Evolutionary conservation across 2,888 invertebrate genomes (phyloP).

Genomic region (Aphodius sticticus): DNA sequence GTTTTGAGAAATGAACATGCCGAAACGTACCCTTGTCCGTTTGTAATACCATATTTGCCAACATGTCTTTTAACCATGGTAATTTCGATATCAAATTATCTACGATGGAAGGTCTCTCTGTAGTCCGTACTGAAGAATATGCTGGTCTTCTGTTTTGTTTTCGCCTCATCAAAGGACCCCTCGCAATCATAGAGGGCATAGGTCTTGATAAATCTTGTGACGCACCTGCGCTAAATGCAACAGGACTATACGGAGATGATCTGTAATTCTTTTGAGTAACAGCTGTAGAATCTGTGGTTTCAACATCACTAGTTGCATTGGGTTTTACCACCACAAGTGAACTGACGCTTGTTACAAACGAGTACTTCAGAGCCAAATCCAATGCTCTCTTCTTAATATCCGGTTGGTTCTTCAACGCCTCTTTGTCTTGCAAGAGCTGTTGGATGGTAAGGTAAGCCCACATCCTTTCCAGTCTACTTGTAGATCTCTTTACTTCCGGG

Average conservation of each 20-base stretch:
- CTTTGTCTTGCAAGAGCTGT: slow-evolving; percentile 67
- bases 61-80: slow-evolving; percentile 7
- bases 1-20: neutral
- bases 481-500: slow-evolving; percentile 48
- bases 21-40: slow-evolving; percentile 6
- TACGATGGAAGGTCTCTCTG: neutral
- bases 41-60: neutral
- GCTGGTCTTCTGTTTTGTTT: no score
- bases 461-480: slow-evolving; percentile 56
- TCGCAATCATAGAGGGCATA: no score
- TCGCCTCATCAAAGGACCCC: no score
- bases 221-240: no score
- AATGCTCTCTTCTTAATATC: slow-evolving; percentile 63
- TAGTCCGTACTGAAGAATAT: neutral
- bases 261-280: neutral
- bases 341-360: slow-evolving; percentile 73
- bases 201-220: no score
- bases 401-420: slow-evolving; percentile 49
- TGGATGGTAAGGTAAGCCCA: slow-evolving; percentile 75
- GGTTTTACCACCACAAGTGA: slow-evolving; percentile 74
- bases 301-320: slow-evolving; percentile 60
- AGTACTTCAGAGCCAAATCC: slow-evolving; percentile 68
- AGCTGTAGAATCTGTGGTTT: neutral
- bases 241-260: no score
- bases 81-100: slow-evolving; percentile 30